Base-by-base conservation (phyloP, 2,888 invertebrate genomes). In the Thymelicus acteon region DNA sequence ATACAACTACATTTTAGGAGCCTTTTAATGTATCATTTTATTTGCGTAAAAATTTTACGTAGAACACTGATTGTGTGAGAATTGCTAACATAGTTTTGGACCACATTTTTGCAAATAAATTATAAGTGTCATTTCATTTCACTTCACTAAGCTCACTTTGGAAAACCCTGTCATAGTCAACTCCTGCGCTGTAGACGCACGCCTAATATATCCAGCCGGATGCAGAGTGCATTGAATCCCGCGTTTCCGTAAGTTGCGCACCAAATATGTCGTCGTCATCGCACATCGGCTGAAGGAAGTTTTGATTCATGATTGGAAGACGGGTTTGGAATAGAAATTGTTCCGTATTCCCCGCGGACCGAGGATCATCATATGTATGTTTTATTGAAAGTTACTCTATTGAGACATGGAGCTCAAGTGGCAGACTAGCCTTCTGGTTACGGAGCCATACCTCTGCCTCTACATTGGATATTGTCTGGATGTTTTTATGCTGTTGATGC, bases 161-260 rank as follows among this genome's bases (percentile, higher is more conserved):
- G 19, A 19, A 49, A 52, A 19, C 15, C 2, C 15, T 8, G 24
- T 82, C 80, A 80, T 86, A 87, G 87, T 85, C 85, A 85, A 82
- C 83, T 78, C 80, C 72, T 57, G 74, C 60, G 75, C 76, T 52
- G 10, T 54, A 24, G 54, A 54, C 19, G 24, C 54, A 73, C 60
- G 75, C 76, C 77, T 77, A 78, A 80, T 78, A 79, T 78, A 81
- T 78, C 79, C 78, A 78, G 74, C 85, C 89, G 92, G 92, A 92
- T 80, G 85, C 73, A 70, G 85, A 83, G 85, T 89, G 89, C 89
- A 88, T 90, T 90, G 88, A 88, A 85, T 86, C 85, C 80, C 78
- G 77, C 80, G 74, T 79, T 78, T 80, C 84, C 85, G 79, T 80
- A 78, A 80, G 75, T 67, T 68, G 71, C 52, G 64, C 67, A 72